phyloP scores from a whole-genome alignment of 2,113 vertebrate genomes.

The Redunca redunca region DNA sequence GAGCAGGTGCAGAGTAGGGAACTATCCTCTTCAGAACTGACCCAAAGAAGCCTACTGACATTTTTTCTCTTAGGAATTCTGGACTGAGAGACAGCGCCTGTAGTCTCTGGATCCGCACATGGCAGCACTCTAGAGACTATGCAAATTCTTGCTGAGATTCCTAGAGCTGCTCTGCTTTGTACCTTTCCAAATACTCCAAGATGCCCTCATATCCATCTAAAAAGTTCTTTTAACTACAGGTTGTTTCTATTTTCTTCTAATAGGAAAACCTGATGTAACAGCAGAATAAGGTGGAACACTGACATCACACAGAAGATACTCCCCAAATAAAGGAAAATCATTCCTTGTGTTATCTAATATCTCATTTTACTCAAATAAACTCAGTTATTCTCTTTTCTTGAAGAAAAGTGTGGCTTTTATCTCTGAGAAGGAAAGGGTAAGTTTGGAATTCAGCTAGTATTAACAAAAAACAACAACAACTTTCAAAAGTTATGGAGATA shows the following conservation, averaged over 20 bases:
- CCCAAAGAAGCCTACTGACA: not conserved
- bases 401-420: not conserved
- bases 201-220: not conserved
- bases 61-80: not conserved
- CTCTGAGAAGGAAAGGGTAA: not conserved
- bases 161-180: not conserved
- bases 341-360: not conserved
- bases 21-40: not conserved
- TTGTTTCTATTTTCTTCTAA: not conserved
- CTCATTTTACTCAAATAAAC: constrained; percentile 22
- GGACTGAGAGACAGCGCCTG: not conserved
- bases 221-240: not conserved
- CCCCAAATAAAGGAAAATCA: not conserved
- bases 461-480: constrained; percentile 16
- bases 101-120: not conserved
- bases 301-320: not conserved
- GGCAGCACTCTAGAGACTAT: not conserved
- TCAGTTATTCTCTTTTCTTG: not conserved
- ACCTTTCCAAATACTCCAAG: not conserved
- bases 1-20: not conserved
- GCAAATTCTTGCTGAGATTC: not conserved
- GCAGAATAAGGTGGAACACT: not conserved
- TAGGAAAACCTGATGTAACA: not conserved
- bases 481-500: not conserved
- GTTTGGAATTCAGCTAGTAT: not conserved